Evolutionary conservation across 2,888 invertebrate species (phyloP).

Genomic region (Oscheius sp.): DNA sequence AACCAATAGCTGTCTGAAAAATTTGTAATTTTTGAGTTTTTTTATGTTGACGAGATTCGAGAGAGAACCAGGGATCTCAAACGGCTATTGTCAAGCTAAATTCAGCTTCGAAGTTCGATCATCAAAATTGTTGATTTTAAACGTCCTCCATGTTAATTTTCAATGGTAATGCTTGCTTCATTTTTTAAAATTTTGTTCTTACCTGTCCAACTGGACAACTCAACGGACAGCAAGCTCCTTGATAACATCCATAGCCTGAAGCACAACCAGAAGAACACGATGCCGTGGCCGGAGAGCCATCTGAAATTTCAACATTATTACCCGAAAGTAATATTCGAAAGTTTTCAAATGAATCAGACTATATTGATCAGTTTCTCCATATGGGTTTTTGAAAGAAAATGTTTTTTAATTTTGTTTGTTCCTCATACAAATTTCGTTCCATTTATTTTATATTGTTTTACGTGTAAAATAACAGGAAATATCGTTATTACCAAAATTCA

Average conservation of each 20-base stretch:
- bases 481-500: neutral
- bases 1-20: constrained; percentile 50
- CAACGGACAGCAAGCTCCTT: constrained; percentile 66
- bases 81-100: no score
- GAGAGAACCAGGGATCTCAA: neutral
- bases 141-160: no score
- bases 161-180: neutral
- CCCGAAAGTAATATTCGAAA: no score
- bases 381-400: no score
- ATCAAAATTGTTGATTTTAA: no score
- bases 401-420: neutral
- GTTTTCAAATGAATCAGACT: no score
- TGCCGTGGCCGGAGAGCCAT: constrained; percentile 52
- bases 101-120: no score
- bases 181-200: neutral
- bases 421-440: no score
- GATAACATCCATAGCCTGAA: constrained; percentile 56
- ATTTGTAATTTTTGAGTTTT: neutral
- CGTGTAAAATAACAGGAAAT: neutral
- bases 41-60: neutral
- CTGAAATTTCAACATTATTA: constrained; percentile 33
- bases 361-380: no score
- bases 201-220: constrained; percentile 57
- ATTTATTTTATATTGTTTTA: neutral
- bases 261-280: constrained; percentile 48